Evolutionary conservation across 2,888 invertebrate species (phyloP).

Genomic region (Metallyticus violacea): DNA sequence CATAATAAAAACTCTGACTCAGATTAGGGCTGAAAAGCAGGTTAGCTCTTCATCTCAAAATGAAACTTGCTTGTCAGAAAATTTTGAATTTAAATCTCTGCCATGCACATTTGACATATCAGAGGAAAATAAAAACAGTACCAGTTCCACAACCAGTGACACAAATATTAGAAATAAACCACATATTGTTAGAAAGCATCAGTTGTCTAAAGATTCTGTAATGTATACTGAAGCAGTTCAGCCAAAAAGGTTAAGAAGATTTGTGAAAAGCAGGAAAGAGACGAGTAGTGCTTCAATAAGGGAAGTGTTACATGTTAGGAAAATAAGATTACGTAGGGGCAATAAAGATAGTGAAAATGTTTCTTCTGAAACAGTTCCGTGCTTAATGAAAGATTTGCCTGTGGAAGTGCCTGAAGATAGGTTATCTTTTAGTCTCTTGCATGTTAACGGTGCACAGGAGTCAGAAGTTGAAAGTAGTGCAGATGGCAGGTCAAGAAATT

Average conservation of each 20-base stretch:
- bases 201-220: background rate
- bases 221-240: background rate
- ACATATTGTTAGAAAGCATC: background rate
- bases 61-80: background rate
- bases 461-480: background rate
- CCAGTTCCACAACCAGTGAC: background rate
- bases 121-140: background rate
- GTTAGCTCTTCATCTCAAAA: background rate
- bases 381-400: background rate
- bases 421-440: background rate
- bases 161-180: background rate
- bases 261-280: background rate
- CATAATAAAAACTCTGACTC: slow-evolving; percentile 37
- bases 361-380: background rate
- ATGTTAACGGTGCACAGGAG: background rate
- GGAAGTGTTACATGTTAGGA: background rate
- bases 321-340: background rate
- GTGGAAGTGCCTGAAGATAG: background rate
- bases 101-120: background rate
- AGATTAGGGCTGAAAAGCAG: slow-evolving; percentile 36
- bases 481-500: background rate
- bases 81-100: background rate
- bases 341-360: background rate
- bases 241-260: background rate
- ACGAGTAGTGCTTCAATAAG: background rate